Percentiles rank a stretch among this genome's conserved stretches.
Conservation (phyloP, 1,140 invertebrate genomes). For the Pogonognathellus flavescens region DNA sequence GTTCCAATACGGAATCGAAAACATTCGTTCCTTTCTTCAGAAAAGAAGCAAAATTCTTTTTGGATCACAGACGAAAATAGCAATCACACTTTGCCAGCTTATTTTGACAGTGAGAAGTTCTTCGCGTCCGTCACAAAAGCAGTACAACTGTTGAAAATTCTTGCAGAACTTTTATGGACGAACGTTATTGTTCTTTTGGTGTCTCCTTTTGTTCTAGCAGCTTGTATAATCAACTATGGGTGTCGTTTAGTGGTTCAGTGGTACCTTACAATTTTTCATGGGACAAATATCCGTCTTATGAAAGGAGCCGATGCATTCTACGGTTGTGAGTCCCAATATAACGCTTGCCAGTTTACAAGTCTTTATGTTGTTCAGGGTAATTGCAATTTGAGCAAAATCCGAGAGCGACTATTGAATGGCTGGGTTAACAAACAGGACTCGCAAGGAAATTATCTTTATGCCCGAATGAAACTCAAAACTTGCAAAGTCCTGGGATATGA, state of each 20-base stretch:
- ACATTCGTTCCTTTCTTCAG: neutral
- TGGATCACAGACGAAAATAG: slow-evolving; percentile 15
- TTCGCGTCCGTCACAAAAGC: slow-evolving; percentile 8
- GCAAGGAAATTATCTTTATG: slow-evolving; percentile 52
- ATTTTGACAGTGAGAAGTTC: slow-evolving; percentile 33
- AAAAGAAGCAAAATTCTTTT: neutral
- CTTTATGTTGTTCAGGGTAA: slow-evolving; percentile 58
- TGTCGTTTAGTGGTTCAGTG: neutral
- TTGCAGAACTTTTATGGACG: slow-evolving; percentile 13
- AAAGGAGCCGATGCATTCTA: slow-evolving; percentile 55
- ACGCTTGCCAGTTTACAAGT: slow-evolving; percentile 56
- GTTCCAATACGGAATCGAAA: slow-evolving; percentile 4
- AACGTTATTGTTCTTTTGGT: slow-evolving; percentile 2
- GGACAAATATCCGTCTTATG: slow-evolving; percentile 52
- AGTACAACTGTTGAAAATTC: neutral
- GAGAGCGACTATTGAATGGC: slow-evolving; percentile 11
- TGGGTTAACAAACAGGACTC: slow-evolving; percentile 1
- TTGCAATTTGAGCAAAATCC: slow-evolving; percentile 54
- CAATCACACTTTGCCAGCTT: neutral
- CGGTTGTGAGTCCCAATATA: slow-evolving; percentile 39
- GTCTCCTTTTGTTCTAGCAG: slow-evolving; percentile 4
- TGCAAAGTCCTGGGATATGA: slow-evolving; percentile 57
- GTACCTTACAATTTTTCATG: slow-evolving; percentile 20
- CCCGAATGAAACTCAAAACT: slow-evolving; percentile 30
- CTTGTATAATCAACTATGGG: slow-evolving; percentile 26